A percentile compares a stretch with the other conserved stretches of the same genome.
phyloP scores from a whole-genome alignment of 2,888 invertebrate genomes.

The Sinotaia quadrata region DNA sequence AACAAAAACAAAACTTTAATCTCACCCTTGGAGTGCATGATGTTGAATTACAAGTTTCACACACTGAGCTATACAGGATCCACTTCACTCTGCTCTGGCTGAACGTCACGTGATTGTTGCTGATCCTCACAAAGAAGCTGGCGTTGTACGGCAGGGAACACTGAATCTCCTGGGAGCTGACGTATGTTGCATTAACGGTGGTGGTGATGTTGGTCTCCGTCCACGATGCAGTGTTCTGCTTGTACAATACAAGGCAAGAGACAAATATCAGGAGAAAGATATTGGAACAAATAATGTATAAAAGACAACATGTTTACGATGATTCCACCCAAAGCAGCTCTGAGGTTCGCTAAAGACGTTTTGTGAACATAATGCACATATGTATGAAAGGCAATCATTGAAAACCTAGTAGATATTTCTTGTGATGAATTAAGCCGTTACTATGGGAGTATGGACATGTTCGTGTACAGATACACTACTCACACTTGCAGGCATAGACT shows the following conservation, averaged over 20 bases:
- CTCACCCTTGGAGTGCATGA: slow-evolving; percentile 41
- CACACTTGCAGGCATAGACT: too few species aligned
- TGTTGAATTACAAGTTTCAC: slow-evolving; percentile 39
- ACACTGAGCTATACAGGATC: slow-evolving; percentile 43
- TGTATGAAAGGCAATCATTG: too few species aligned
- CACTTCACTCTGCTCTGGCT: slow-evolving; percentile 27
- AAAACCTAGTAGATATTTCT: too few species aligned
- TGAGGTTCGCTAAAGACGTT: too few species aligned
- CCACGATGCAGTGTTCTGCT: slow-evolving; percentile 21
- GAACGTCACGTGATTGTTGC: slow-evolving; percentile 35
- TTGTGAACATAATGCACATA: too few species aligned
- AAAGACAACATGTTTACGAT: too few species aligned
- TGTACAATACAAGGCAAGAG: background rate
- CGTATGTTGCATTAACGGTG: slow-evolving; percentile 29
- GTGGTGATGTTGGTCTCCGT: slow-evolving; percentile 5
- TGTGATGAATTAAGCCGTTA: too few species aligned
- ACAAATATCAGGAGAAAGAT: background rate
- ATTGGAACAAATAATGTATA: background rate
- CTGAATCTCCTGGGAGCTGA: slow-evolving; percentile 26
- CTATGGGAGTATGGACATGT: too few species aligned
- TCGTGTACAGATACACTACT: too few species aligned
- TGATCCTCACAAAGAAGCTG: slow-evolving; percentile 36
- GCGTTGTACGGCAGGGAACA: slow-evolving; percentile 9
- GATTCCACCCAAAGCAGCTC: too few species aligned
- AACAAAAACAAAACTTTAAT: too few species aligned